Conservation (phyloP, 2,888 invertebrate genomes). For the Sphecodes monilicornis region DNA sequence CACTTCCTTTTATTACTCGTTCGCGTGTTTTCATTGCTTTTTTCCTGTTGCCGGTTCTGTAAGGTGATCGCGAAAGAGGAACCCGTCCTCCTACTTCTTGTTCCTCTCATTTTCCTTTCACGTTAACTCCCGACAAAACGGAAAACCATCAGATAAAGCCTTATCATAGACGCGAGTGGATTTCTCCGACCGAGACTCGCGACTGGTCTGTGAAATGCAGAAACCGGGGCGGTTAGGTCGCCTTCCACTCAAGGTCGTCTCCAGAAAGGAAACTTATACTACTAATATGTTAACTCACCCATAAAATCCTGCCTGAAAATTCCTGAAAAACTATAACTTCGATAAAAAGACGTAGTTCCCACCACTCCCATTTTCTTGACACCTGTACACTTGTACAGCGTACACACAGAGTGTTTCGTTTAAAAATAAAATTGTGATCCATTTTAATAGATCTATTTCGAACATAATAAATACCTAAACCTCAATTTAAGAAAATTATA, state of each 20-base stretch:
- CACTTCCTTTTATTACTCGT: slow-evolving; percentile 6
- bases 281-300: not conserved
- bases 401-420: no score
- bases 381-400: no score
- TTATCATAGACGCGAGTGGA: slow-evolving; percentile 49
- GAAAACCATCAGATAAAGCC: slow-evolving; percentile 47
- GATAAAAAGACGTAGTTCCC: not conserved
- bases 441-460: no score
- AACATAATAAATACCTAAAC: no score
- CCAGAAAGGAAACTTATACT: slow-evolving; percentile 66
- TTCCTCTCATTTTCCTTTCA: slow-evolving; percentile 49
- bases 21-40: slow-evolving; percentile 21
- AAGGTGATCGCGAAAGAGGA: slow-evolving; percentile 29
- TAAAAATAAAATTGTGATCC: no score
- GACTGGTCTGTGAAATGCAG: slow-evolving; percentile 46
- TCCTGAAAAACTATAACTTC: not conserved
- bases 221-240: slow-evolving; percentile 57
- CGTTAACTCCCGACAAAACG: slow-evolving; percentile 39
- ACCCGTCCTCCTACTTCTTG: slow-evolving; percentile 23
- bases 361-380: not conserved
- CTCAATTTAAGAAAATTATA: not conserved
- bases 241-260: slow-evolving; percentile 69
- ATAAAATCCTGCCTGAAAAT: not conserved
- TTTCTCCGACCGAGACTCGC: slow-evolving; percentile 30
- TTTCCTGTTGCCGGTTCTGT: slow-evolving; percentile 17